Evolutionary conservation across 2,888 invertebrate species (phyloP).

Genomic region (Pachydiplax longipennis): DNA sequence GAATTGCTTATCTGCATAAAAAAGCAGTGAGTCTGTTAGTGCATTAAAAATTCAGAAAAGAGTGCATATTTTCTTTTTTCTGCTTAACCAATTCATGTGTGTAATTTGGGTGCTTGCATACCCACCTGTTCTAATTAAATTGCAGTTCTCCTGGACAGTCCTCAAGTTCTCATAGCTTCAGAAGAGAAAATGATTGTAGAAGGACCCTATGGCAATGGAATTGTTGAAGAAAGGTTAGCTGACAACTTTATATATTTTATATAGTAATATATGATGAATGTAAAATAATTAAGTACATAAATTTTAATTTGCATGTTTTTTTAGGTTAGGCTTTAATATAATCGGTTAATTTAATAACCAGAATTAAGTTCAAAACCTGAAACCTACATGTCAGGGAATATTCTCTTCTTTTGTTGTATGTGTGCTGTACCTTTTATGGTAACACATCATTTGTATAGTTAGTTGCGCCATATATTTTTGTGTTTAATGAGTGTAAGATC

Average conservation of each 20-base stretch:
- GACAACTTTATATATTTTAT: too few species aligned
- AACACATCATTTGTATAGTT: too few species aligned
- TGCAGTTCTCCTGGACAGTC: slow-evolving; percentile 55
- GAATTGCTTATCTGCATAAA: not conserved
- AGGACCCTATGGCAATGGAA: slow-evolving; percentile 60
- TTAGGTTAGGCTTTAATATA: not conserved
- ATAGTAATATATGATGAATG: too few species aligned
- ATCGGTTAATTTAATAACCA: too few species aligned
- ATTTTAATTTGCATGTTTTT: slow-evolving; percentile 18
- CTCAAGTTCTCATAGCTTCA: slow-evolving; percentile 63
- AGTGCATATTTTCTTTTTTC: not conserved
- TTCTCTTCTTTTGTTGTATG: too few species aligned
- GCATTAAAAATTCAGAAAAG: not conserved
- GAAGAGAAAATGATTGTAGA: slow-evolving; percentile 66
- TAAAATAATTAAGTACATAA: too few species aligned
- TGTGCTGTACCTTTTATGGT: too few species aligned
- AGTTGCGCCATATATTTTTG: too few species aligned
- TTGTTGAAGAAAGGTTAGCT: slow-evolving; percentile 63
- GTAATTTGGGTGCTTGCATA: not conserved
- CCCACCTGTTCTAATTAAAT: slow-evolving; percentile 14
- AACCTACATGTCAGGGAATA: too few species aligned
- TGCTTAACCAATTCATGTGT: not conserved
- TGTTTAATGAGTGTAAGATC: too few species aligned
- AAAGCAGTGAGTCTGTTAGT: not conserved
- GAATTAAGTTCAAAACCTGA: too few species aligned